Percentiles rank a stretch among this genome's conserved stretches.
Conservation (phyloP, 2,888 invertebrate genomes). For the Aplocera efformata region DNA sequence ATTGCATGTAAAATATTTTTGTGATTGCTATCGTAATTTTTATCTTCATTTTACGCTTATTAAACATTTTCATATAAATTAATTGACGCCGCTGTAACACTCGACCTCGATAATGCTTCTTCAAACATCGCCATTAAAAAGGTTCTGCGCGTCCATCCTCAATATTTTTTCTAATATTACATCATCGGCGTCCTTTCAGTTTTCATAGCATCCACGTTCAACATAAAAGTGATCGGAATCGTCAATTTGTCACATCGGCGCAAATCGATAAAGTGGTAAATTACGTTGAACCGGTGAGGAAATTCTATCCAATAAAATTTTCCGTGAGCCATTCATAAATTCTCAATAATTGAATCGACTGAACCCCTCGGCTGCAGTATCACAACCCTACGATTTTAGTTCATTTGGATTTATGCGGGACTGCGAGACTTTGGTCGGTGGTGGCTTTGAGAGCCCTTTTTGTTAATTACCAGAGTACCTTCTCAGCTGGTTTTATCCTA, state of each 20-base stretch:
- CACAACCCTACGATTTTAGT: slow-evolving; percentile 56
- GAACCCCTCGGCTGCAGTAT: slow-evolving; percentile 51
- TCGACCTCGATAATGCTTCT: slow-evolving; percentile 29
- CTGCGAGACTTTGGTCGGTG: slow-evolving; percentile 7
- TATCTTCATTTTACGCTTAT: background rate
- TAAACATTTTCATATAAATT: slow-evolving; percentile 24
- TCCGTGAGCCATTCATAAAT: slow-evolving; percentile 65
- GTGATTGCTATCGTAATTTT: no score
- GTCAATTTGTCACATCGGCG: slow-evolving; percentile 47
- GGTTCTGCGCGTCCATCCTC: slow-evolving; percentile 32
- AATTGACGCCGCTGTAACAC: slow-evolving; percentile 24
- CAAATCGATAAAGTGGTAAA: slow-evolving; percentile 60
- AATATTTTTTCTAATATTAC: slow-evolving; percentile 39
- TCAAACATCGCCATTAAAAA: slow-evolving; percentile 26
- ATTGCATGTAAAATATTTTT: no score
- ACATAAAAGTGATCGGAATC: slow-evolving; percentile 38
- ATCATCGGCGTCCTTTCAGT: slow-evolving; percentile 34
- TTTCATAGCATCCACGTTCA: slow-evolving; percentile 37
- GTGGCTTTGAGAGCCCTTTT: slow-evolving; percentile 43
- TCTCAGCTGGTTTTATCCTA: slow-evolving; percentile 43
- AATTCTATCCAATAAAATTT: slow-evolving; percentile 67
- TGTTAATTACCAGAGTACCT: slow-evolving; percentile 47
- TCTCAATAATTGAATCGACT: slow-evolving; percentile 70
- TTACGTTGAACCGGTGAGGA: slow-evolving; percentile 52
- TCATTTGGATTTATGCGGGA: slow-evolving; percentile 48